Evolutionary conservation across 2,113 vertebrate genomes (phyloP).

Genomic region (Mesitornis unicolor): DNA sequence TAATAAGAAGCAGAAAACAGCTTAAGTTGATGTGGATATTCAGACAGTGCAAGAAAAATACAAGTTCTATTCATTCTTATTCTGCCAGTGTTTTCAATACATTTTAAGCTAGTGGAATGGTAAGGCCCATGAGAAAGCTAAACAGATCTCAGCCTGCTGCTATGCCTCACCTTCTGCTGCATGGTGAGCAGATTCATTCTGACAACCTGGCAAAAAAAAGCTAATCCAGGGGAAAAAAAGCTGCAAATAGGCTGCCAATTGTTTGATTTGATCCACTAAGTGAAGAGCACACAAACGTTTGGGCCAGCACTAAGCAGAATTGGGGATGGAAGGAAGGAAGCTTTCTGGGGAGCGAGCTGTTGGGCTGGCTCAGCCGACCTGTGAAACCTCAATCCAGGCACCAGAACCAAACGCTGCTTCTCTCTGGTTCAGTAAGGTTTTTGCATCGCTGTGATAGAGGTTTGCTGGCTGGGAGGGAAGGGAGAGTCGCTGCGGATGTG

Average conservation of each 20-base stretch:
- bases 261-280: background rate
- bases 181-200: background rate
- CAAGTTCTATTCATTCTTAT: background rate
- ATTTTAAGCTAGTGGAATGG: background rate
- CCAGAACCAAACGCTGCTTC: background rate
- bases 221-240: background rate
- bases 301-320: background rate
- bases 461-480: background rate
- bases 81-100: background rate
- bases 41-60: background rate
- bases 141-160: background rate
- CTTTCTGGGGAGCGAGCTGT: background rate
- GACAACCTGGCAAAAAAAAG: conserved; percentile 5
- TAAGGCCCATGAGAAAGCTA: background rate
- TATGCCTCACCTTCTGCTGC: background rate
- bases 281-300: background rate
- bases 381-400: background rate
- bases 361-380: background rate
- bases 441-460: background rate
- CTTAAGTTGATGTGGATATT: background rate
- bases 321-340: background rate
- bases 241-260: background rate
- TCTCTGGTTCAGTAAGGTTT: background rate
- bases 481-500: background rate
- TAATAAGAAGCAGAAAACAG: background rate